phyloP scores from a whole-genome alignment of 2,888 invertebrate species.

The Conistra vaccinii region DNA sequence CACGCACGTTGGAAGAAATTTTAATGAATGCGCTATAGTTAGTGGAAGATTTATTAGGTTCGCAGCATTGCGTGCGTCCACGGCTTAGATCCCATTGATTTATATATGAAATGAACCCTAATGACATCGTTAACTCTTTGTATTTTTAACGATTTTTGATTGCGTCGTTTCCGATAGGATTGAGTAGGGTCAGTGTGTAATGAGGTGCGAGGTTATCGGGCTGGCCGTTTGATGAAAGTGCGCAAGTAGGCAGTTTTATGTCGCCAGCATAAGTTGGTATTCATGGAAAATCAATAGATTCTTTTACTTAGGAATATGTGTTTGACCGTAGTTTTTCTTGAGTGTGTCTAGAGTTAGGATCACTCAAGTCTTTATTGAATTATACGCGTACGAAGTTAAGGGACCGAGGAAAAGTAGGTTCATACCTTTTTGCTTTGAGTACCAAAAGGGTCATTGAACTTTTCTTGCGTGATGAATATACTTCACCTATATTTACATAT shows the following conservation, averaged over 20 bases:
- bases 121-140: conserved; percentile 77
- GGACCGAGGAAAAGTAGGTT: conserved; percentile 18
- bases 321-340: conserved; percentile 46
- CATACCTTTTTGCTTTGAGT: conserved; percentile 13
- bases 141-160: conserved; percentile 73
- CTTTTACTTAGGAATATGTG: conserved; percentile 49
- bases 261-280: conserved; percentile 48
- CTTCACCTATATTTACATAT: not conserved
- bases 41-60: conserved; percentile 79
- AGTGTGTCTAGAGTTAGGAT: conserved; percentile 30
- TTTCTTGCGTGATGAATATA: conserved; percentile 22
- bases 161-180: conserved; percentile 63
- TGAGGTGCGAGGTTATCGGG: conserved; percentile 61
- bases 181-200: conserved; percentile 60
- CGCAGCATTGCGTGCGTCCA: conserved; percentile 69
- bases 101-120: conserved; percentile 76
- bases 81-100: conserved; percentile 72
- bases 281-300: conserved; percentile 41
- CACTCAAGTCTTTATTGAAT: conserved; percentile 37
- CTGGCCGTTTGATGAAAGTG: conserved; percentile 42
- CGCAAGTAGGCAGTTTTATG: conserved; percentile 44
- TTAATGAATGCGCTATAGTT: conserved; percentile 86
- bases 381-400: conserved; percentile 14
- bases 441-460: conserved; percentile 6
- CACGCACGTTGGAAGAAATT: conserved; percentile 88